Evolutionary conservation across 2,113 vertebrate species (phyloP).

Genomic region (Myrmecobius fasciatus): DNA sequence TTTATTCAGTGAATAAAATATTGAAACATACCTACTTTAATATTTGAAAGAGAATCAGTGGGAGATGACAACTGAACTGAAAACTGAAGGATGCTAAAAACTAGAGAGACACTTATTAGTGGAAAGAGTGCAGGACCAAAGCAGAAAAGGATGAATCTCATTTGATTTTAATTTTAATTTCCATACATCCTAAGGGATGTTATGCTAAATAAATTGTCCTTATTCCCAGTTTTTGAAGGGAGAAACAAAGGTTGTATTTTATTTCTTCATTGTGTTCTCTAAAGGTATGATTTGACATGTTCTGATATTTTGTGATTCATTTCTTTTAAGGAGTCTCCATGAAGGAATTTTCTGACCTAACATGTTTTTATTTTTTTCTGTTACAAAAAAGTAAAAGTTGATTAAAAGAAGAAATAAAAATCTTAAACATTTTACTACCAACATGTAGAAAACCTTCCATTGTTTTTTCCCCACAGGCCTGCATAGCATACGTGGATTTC

Average conservation of each 20-base stretch:
- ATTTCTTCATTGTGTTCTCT: not conserved
- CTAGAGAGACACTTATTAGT: not conserved
- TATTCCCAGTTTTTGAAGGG: not conserved
- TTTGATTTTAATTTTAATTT: not conserved
- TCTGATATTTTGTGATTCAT: not conserved
- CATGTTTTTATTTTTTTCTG: conserved; percentile 7
- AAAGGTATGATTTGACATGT: not conserved
- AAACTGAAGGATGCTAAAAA: not conserved
- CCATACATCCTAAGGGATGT: not conserved
- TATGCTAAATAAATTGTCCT: not conserved
- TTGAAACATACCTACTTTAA: too few relatives aligned
- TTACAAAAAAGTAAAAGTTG: conserved; percentile 44
- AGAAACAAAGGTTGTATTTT: not conserved
- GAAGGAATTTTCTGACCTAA: conserved; percentile 39
- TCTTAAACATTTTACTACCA: conserved; percentile 2
- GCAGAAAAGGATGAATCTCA: not conserved
- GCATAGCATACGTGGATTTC: conserved; percentile 92
- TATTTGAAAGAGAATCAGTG: not conserved
- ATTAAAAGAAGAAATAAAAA: conserved; percentile 43
- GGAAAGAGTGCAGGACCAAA: not conserved
- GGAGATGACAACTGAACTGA: not conserved
- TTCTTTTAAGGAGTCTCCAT: conserved; percentile 40
- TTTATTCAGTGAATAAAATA: not conserved
- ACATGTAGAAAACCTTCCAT: conserved; percentile 40
- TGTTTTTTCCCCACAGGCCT: conserved; percentile 86